Evolutionary conservation across 2,797 vertebrate genomes (phyloP), one percentile per base, ranked within the genome.

Genomic region (Otolemur crassicaudatus): DNA sequence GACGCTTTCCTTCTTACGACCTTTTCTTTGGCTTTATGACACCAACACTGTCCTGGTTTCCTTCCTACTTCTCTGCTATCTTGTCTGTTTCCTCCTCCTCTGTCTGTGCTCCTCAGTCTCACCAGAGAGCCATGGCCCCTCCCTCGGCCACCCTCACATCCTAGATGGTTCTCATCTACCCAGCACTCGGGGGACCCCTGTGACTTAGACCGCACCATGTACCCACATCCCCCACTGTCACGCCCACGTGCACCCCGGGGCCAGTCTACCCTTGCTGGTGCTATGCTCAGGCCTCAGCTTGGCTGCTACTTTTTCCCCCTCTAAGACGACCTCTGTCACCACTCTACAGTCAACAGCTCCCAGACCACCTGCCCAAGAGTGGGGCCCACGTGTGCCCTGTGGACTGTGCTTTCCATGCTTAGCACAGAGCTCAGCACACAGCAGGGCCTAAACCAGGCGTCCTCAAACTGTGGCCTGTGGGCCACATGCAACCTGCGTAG

Each of bases 101-200:
- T 34, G 53, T 46, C 63, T 61, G 27, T 0, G 1, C 73, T 69
- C 77, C 53, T 53, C 23, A 19, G 31, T 17, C 12, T 8, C 17
- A 77, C 69, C 5, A 34, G n/a, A 34, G 31, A 2, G 9, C 6
- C 37, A 46, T 29, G 13, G 23, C 22, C 53, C 2, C 40, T 46
- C 14, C 65, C 61, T 27, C 0, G 1, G 67, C 31, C 3, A 0
- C 1, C 20, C 3, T 3, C 7, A 37, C 34, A 20, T 0, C 0
- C 22, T 3, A 2, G 10, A 19, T 3, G 43, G 87, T 40, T 69
- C 87, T 61, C 40, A 46, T 72, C 31, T 1, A 37, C 34, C 69
- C 25, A 2, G 9, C 0, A 0, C 70, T 31, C n/a, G 25, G 16
- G 1, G 7, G 8, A 3, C n/a, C n/a, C n/a, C 7, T 46, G 5